Evolutionary conservation across 2,888 invertebrate genomes (phyloP).

Genomic region (Muscina levida): DNA sequence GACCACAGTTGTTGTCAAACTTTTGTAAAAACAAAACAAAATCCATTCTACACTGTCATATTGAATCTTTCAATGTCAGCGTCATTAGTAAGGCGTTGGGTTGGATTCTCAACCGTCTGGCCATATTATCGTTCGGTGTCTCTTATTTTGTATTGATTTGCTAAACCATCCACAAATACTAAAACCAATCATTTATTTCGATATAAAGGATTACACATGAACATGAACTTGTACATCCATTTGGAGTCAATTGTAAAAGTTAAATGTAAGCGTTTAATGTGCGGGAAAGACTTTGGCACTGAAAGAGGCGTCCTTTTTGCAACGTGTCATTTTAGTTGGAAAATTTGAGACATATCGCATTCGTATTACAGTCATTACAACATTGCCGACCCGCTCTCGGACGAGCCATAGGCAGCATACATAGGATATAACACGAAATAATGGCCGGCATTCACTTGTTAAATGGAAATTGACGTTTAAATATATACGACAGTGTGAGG

Average conservation of each 20-base stretch:
- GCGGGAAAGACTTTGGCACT: not conserved
- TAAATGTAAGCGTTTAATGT: not conserved
- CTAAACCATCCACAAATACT: not conserved
- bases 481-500: not conserved
- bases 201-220: constrained; percentile 35
- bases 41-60: too few relatives aligned
- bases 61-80: constrained; percentile 10
- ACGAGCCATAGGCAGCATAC: not conserved
- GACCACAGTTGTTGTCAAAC: too few relatives aligned
- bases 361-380: not conserved
- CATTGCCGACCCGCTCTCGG: not conserved
- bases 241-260: constrained; percentile 1
- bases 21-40: too few relatives aligned
- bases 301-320: not conserved
- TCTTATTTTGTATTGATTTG: constrained; percentile 15
- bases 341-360: constrained; percentile 8
- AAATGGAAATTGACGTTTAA: constrained; percentile 20
- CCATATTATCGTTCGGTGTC: not conserved
- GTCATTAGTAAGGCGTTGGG: not conserved
- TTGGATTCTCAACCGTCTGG: not conserved
- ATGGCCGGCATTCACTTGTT: not conserved
- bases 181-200: constrained; percentile 16
- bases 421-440: not conserved
- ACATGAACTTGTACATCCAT: too few relatives aligned
- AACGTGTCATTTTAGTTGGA: constrained; percentile 28